Evolutionary conservation across 1,140 invertebrate species (phyloP).

Genomic region (Phortica variegata): DNA sequence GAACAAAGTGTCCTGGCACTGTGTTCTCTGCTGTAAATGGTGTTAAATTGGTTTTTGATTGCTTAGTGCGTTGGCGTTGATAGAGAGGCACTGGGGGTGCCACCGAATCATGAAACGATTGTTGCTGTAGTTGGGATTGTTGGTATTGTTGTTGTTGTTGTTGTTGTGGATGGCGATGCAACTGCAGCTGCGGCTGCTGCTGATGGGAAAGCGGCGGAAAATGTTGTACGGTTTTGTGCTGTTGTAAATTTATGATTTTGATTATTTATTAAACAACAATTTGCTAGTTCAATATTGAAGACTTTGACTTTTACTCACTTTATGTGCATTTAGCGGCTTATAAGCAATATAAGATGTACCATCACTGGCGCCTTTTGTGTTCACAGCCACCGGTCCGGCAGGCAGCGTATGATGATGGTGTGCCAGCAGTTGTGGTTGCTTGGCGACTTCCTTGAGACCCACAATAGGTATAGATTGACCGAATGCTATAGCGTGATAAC

Average conservation of each 20-base stretch:
- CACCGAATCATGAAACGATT: constrained; percentile 20
- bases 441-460: constrained; percentile 10
- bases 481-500: constrained; percentile 35
- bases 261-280: constrained; percentile 27
- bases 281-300: not conserved
- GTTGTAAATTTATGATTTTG: constrained; percentile 38
- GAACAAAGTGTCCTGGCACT: constrained; percentile 54
- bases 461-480: not conserved
- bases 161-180: constrained; percentile 14
- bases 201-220: constrained; percentile 39
- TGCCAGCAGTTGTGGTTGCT: constrained; percentile 10
- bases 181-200: constrained; percentile 19
- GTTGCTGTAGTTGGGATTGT: constrained; percentile 22
- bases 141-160: constrained; percentile 18
- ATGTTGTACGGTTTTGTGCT: constrained; percentile 54
- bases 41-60: constrained; percentile 56
- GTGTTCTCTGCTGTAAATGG: constrained; percentile 55
- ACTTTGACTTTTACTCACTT: no score
- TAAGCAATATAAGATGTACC: constrained; percentile 46
- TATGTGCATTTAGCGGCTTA: constrained; percentile 29
- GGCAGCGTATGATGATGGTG: constrained; percentile 13
- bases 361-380: constrained; percentile 10
- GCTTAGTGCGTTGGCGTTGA: constrained; percentile 40
- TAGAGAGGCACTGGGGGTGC: constrained; percentile 20
- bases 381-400: constrained; percentile 28